phyloP scores from a whole-genome alignment of 2,888 invertebrate genomes.

The Aleiodes testaceus region DNA sequence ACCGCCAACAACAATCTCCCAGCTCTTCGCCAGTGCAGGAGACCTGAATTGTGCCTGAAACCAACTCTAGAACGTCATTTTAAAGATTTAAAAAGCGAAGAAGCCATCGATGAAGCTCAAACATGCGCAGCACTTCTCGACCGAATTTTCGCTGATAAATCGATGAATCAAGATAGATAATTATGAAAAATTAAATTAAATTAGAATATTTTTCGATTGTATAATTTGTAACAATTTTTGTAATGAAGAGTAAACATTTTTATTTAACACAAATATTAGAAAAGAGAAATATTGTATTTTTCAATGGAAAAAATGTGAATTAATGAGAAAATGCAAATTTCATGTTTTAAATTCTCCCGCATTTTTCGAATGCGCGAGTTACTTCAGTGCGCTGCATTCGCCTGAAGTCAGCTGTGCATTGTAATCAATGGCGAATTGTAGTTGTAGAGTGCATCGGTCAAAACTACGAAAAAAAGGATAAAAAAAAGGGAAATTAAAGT shows the following conservation, averaged over 20 bases:
- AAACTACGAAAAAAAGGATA: not conserved
- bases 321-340: too few species aligned
- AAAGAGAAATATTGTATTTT: too few species aligned
- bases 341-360: too few species aligned
- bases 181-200: not conserved
- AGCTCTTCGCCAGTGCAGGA: conserved; percentile 66
- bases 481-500: too few species aligned
- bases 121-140: conserved; percentile 62
- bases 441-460: conserved; percentile 17
- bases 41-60: conserved; percentile 64
- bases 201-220: not conserved
- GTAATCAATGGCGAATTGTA: conserved; percentile 26
- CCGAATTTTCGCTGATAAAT: conserved; percentile 63
- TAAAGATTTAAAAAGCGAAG: conserved; percentile 61
- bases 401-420: conserved; percentile 2
- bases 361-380: too few species aligned
- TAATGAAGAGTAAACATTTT: not conserved
- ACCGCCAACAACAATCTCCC: conserved; percentile 63
- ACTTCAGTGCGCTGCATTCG: too few species aligned
- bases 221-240: not conserved
- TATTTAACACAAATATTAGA: too few species aligned
- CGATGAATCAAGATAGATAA: conserved; percentile 64
- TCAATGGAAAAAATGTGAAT: too few species aligned
- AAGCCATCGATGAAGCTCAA: conserved; percentile 62
- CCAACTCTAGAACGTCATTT: conserved; percentile 62